phyloP scores from a whole-genome alignment of 2,113 vertebrate genomes.

The Illadopsis cleaveri region DNA sequence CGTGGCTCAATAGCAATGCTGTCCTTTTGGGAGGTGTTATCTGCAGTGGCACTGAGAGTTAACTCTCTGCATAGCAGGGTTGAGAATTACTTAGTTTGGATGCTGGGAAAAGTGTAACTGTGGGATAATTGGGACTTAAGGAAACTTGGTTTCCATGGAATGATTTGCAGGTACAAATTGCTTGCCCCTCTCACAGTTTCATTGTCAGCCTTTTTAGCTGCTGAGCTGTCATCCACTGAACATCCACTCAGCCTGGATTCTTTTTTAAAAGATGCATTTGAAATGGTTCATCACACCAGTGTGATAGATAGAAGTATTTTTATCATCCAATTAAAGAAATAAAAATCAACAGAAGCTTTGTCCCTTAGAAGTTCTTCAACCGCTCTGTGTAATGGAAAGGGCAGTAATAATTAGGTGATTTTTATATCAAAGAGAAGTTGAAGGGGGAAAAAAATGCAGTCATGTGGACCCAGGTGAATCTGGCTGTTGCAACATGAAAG shows the following conservation, averaged over 20 bases:
- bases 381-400: background rate
- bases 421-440: background rate
- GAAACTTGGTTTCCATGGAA: background rate
- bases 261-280: background rate
- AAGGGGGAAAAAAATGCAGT: accelerated
- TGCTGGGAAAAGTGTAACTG: background rate
- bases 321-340: background rate
- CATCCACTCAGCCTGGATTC: background rate
- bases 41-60: background rate
- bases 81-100: background rate
- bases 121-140: background rate
- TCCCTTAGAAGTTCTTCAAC: background rate
- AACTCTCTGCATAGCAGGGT: background rate
- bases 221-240: background rate
- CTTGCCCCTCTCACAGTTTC: background rate
- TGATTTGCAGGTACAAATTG: background rate
- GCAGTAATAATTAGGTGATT: background rate
- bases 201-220: background rate
- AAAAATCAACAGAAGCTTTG: background rate
- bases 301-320: background rate
- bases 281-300: background rate
- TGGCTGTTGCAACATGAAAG: background rate
- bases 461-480: background rate
- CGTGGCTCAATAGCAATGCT: background rate
- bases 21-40: background rate